Percentiles rank a stretch among this genome's conserved stretches.
phyloP scores from a whole-genome alignment of 2,113 vertebrate species.

The Notothenia rossii region DNA sequence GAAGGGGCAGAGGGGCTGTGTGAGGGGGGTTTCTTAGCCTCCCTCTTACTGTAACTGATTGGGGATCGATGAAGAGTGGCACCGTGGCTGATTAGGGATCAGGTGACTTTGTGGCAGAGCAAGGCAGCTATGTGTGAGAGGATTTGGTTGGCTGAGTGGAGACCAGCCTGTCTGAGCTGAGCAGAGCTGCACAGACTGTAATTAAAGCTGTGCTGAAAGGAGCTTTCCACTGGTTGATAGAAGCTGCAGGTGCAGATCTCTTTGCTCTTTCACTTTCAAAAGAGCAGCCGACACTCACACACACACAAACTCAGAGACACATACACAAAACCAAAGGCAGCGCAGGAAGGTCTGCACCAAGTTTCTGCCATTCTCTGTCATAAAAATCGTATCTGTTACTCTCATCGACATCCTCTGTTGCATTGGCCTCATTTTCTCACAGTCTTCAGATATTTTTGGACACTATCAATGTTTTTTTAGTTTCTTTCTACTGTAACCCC shows the following conservation, averaged over 20 bases:
- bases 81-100: slow-evolving; percentile 72
- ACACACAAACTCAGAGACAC: not conserved
- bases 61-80: slow-evolving; percentile 74
- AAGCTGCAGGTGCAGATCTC: slow-evolving; percentile 76
- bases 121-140: slow-evolving; percentile 59
- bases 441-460: slow-evolving; percentile 13
- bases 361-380: slow-evolving; percentile 3
- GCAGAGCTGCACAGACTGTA: slow-evolving; percentile 63
- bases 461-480: not conserved
- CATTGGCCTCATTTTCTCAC: slow-evolving; percentile 7
- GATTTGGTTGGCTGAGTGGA: slow-evolving; percentile 62
- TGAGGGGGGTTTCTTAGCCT: slow-evolving; percentile 40
- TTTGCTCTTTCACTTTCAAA: slow-evolving; percentile 64
- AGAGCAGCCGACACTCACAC: slow-evolving; percentile 36
- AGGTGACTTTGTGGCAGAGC: slow-evolving; percentile 50
- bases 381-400: slow-evolving; percentile 18
- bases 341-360: slow-evolving; percentile 10
- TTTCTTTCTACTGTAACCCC: not conserved
- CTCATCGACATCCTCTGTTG: not conserved
- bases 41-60: slow-evolving; percentile 78
- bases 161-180: slow-evolving; percentile 56
- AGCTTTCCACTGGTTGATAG: slow-evolving; percentile 73
- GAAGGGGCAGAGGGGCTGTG: slow-evolving; percentile 25
- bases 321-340: not conserved
- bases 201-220: slow-evolving; percentile 79